These are phyloP conservation scores for Falco columbarius DNA, from an alignment of 2,797 vertebrate species.

Conservation along the genomic window DNA sequence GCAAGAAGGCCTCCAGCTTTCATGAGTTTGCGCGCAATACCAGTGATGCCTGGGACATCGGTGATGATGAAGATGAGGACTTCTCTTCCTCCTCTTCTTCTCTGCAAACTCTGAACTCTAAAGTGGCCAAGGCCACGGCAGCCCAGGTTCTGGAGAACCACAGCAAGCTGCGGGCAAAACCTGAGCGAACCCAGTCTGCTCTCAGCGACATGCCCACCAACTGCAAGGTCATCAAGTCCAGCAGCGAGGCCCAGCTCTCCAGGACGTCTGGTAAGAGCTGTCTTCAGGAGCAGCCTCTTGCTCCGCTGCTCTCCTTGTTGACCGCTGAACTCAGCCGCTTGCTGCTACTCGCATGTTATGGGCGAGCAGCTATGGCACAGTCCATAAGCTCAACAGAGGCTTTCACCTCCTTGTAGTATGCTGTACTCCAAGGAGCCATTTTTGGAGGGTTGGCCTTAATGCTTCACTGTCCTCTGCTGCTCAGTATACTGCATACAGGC, in stretches of 20 bases:
- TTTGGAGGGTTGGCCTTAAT: not conserved
- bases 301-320: not conserved
- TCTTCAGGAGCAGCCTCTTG: not conserved
- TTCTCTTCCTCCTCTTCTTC: conserved; percentile 73
- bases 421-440: not conserved
- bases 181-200: conserved; percentile 68
- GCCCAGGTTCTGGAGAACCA: conserved; percentile 77
- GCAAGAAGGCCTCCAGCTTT: conserved; percentile 94
- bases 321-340: not conserved
- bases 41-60: conserved; percentile 97
- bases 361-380: not conserved
- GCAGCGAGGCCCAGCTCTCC: conserved; percentile 89
- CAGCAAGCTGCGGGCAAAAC: conserved; percentile 78
- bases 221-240: conserved; percentile 90
- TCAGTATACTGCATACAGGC: not conserved
- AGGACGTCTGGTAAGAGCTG: conserved; percentile 82
- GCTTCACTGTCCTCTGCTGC: not conserved
- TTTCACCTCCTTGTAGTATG: not conserved
- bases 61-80: conserved; percentile 87
- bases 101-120: conserved; percentile 82
- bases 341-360: fast-evolving
- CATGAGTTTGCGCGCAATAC: conserved; percentile 96
- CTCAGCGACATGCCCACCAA: conserved; percentile 75
- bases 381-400: fast-evolving
- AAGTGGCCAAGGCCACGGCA: conserved; percentile 76